These are phyloP conservation scores for Alitta virens DNA, from an alignment of 2,888 invertebrate species.

Conservation along the genomic window DNA sequence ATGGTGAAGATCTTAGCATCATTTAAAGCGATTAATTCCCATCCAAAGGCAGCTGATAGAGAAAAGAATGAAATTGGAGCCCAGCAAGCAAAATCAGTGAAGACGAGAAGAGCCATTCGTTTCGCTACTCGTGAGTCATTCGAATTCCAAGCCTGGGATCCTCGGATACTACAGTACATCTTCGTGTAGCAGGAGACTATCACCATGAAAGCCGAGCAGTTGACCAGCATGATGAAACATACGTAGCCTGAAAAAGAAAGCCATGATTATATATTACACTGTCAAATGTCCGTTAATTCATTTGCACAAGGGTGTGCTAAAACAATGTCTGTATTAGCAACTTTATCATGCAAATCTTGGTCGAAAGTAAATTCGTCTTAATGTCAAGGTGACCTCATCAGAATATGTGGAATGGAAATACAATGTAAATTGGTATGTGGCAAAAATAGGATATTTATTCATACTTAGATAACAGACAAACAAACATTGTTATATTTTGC, in stretches of 20 bases:
- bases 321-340: no score
- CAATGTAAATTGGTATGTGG: no score
- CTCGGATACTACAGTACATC: constrained; percentile 97
- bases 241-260: constrained; percentile 43
- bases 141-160: constrained; percentile 91
- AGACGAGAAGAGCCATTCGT: constrained; percentile 92
- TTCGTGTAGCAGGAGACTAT: constrained; percentile 94
- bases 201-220: constrained; percentile 78
- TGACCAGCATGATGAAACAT: constrained; percentile 51
- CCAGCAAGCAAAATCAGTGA: constrained; percentile 97
- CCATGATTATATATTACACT: not conserved
- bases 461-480: no score
- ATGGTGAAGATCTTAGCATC: constrained; percentile 95
- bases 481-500: no score
- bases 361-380: no score
- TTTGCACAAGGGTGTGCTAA: no score
- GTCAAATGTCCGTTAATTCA: no score
- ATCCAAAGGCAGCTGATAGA: constrained; percentile 87
- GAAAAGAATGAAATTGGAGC: constrained; percentile 96
- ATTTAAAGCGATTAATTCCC: constrained; percentile 85
- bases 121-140: constrained; percentile 95
- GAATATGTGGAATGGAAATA: no score
- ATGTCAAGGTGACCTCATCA: no score
- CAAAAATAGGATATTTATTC: no score
- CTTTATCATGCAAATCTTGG: no score